Conservation (phyloP, 2,113 vertebrate genomes). For the Aepyceros melampus region DNA sequence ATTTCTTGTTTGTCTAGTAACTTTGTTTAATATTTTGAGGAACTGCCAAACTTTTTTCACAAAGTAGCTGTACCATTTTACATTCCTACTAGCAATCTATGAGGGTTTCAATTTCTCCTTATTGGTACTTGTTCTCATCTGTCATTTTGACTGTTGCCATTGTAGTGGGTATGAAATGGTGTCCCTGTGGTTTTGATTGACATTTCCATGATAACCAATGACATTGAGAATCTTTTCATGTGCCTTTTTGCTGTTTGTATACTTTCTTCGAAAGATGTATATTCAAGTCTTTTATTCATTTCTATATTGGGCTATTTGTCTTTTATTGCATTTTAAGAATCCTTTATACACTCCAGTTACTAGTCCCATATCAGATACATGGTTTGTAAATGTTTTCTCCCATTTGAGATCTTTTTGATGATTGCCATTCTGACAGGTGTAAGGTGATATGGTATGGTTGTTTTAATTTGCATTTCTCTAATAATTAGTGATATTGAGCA, state of each 20-base stretch:
- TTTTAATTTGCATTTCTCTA: neutral
- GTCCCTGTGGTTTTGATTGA: neutral
- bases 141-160: neutral
- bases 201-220: neutral
- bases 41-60: neutral
- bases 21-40: neutral
- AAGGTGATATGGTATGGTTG: neutral
- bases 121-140: neutral
- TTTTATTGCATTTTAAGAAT: neutral
- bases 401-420: neutral
- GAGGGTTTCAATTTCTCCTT: neutral
- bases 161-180: neutral
- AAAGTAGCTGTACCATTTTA: neutral
- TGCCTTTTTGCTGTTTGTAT: neutral
- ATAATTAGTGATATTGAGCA: neutral
- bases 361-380: neutral
- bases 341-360: neutral
- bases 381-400: neutral
- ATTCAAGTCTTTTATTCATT: neutral
- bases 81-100: neutral
- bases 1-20: neutral
- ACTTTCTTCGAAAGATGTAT: neutral
- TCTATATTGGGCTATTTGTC: neutral
- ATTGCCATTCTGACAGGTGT: neutral
- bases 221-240: neutral